phyloP scores from a whole-genome alignment of 2,797 vertebrate species.

The Melanogrammus aeglefinus region DNA sequence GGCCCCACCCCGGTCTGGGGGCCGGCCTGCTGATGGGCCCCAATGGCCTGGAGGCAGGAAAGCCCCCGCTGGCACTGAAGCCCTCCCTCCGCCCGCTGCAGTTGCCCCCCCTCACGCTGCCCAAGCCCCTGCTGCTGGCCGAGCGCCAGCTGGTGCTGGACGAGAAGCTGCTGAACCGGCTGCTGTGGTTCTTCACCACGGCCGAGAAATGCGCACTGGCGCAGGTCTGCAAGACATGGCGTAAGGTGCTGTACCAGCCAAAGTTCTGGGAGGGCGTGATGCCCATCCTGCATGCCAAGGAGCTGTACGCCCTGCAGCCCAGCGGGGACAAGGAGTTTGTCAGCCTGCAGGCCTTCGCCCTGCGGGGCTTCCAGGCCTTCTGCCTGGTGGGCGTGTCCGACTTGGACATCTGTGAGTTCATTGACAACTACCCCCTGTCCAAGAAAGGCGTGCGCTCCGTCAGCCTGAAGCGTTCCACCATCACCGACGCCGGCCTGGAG shows the following conservation, averaged over 20 bases:
- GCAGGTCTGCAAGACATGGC: constrained; percentile 96
- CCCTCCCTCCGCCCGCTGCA: constrained; percentile 73
- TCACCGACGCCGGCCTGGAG: constrained; percentile 96
- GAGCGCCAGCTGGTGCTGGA: constrained; percentile 90
- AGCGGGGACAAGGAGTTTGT: constrained; percentile 95
- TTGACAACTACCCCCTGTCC: constrained; percentile 97
- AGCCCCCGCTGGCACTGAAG: constrained; percentile 70
- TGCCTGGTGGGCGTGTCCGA: constrained; percentile 96
- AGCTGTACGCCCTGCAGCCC: constrained; percentile 89
- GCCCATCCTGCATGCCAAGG: constrained; percentile 94
- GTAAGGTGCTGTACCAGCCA: constrained; percentile 93
- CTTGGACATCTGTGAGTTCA: constrained; percentile 99
- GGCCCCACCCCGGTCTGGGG: constrained; percentile 78
- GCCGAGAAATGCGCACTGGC: constrained; percentile 93
- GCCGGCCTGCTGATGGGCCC: constrained; percentile 73
- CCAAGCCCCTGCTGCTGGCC: constrained; percentile 69
- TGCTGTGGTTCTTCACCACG: constrained; percentile 97
- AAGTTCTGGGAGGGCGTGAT: constrained; percentile 97
- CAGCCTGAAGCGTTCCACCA: constrained; percentile 97
- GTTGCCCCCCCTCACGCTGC: constrained; percentile 66
- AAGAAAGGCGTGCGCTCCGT: constrained; percentile 97
- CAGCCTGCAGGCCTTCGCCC: constrained; percentile 92
- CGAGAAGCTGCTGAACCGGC: constrained; percentile 92
- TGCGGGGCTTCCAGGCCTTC: constrained; percentile 95
- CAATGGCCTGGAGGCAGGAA: constrained; percentile 76